Evolutionary conservation across 2,113 vertebrate species (phyloP).

Genomic region (Caranx melampygus): DNA sequence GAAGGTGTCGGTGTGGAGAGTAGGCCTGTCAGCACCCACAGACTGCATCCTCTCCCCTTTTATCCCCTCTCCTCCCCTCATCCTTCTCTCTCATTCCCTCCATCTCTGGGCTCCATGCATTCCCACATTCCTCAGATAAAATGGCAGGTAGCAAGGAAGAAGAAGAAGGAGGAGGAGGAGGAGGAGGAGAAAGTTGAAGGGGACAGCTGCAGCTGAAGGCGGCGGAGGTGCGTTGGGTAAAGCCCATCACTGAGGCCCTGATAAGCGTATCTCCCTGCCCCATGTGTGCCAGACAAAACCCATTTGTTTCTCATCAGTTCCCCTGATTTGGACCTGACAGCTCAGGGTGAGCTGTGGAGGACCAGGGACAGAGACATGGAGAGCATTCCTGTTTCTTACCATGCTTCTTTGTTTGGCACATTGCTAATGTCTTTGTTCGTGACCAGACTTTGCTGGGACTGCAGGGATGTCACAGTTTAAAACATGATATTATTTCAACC

Average conservation of each 20-base stretch:
- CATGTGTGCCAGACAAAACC: slow-evolving; percentile 79
- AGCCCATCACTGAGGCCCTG: slow-evolving; percentile 65
- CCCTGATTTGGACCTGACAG: slow-evolving; percentile 71
- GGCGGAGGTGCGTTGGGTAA: slow-evolving; percentile 47
- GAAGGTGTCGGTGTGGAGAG: slow-evolving; percentile 66
- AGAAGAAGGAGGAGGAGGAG: slow-evolving; percentile 10
- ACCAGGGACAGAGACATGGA: slow-evolving; percentile 16
- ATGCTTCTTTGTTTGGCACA: slow-evolving; percentile 5
- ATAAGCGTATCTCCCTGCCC: slow-evolving; percentile 78
- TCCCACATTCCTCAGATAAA: slow-evolving; percentile 82
- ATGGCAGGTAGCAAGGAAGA: slow-evolving; percentile 42
- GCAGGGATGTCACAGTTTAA: too few relatives aligned
- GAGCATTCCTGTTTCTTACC: slow-evolving; percentile 1
- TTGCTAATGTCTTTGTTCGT: not conserved
- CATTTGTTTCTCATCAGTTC: slow-evolving; percentile 79
- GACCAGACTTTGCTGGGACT: too few relatives aligned
- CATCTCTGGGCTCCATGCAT: slow-evolving; percentile 47
- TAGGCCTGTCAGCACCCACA: slow-evolving; percentile 57
- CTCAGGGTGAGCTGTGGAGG: slow-evolving; percentile 57
- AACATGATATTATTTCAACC: too few relatives aligned
- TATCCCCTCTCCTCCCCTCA: slow-evolving; percentile 28
- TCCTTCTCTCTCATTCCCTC: slow-evolving; percentile 21
- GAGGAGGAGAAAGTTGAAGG: slow-evolving; percentile 29
- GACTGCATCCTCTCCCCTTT: slow-evolving; percentile 31
- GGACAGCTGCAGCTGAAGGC: slow-evolving; percentile 40